These are phyloP conservation scores for Boulengeromyrus knoepffleri DNA, from an alignment of 2,113 vertebrate species.

Conservation along the genomic window DNA sequence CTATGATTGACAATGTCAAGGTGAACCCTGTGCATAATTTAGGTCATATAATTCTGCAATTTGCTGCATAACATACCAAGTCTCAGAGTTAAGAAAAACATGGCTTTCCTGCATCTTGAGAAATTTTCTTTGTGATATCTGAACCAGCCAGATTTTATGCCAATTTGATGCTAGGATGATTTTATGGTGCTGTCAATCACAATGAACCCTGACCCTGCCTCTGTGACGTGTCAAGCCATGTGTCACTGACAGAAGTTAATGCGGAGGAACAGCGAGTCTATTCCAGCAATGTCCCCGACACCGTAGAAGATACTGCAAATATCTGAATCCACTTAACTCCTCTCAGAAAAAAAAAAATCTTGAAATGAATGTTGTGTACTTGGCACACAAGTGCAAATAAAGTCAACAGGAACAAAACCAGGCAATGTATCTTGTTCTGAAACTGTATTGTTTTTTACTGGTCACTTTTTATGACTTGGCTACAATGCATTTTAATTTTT, in stretches of 20 bases:
- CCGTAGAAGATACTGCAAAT: conserved; percentile 15
- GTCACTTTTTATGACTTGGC: background rate
- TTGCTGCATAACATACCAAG: background rate
- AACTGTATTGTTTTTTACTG: background rate
- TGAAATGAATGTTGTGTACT: conserved; percentile 32
- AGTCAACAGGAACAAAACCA: conserved; percentile 35
- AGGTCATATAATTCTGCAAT: background rate
- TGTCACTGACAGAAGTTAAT: background rate
- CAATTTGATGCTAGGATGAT: background rate
- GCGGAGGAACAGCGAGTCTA: background rate
- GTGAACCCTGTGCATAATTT: background rate
- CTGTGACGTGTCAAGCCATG: background rate
- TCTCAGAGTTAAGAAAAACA: background rate
- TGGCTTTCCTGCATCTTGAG: background rate
- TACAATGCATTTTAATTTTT: background rate
- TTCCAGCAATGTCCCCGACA: background rate
- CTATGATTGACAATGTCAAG: background rate
- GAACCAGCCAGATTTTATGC: background rate
- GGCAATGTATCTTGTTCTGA: background rate
- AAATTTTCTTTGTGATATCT: background rate
- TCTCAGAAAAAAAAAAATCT: conserved; percentile 23
- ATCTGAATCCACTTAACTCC: background rate
- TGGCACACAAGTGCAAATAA: conserved; percentile 50
- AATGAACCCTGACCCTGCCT: background rate
- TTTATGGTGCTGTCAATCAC: background rate